Evolutionary conservation across 2,797 vertebrate species (phyloP).

Genomic region (Fistularia commersonii): DNA sequence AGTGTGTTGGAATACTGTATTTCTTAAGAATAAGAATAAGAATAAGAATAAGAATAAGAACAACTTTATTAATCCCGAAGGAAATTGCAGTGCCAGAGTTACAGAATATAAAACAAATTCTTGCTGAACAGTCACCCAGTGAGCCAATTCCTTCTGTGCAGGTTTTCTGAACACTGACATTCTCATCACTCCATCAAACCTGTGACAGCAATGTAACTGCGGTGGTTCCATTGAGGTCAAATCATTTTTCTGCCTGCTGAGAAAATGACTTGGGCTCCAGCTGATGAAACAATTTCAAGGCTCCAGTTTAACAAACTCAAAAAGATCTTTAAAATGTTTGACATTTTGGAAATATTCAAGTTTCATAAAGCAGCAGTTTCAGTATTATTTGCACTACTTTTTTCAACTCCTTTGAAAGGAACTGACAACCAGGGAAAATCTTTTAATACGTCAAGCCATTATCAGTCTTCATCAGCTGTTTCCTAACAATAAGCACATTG

Average conservation of each 20-base stretch:
- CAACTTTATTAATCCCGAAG: too few relatives aligned
- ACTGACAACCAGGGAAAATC: slow-evolving; percentile 31
- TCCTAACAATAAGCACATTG: too few relatives aligned
- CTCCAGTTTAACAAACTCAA: slow-evolving; percentile 19
- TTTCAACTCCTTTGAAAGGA: slow-evolving; percentile 19
- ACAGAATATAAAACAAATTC: too few relatives aligned
- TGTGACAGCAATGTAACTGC: neutral
- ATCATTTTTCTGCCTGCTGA: slow-evolving; percentile 15
- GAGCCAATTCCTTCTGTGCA: too few relatives aligned
- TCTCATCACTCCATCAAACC: too few relatives aligned
- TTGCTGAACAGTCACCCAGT: too few relatives aligned
- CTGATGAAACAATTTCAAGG: slow-evolving; percentile 19
- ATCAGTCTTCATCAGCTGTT: too few relatives aligned
- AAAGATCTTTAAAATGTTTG: slow-evolving; percentile 6
- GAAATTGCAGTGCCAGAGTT: too few relatives aligned
- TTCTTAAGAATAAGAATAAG: too few relatives aligned
- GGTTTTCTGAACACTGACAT: too few relatives aligned
- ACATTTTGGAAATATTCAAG: slow-evolving; percentile 5
- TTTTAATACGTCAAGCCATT: slow-evolving; percentile 16
- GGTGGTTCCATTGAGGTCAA: neutral
- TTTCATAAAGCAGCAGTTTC: slow-evolving; percentile 10
- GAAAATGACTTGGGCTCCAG: slow-evolving; percentile 29
- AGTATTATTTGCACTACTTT: slow-evolving; percentile 13
- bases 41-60: too few relatives aligned
- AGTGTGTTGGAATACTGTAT: too few relatives aligned